A percentile compares a stretch with the other conserved stretches of the same genome.
Conservation (phyloP, 2,888 invertebrate species). For the Nowickia ferox region DNA sequence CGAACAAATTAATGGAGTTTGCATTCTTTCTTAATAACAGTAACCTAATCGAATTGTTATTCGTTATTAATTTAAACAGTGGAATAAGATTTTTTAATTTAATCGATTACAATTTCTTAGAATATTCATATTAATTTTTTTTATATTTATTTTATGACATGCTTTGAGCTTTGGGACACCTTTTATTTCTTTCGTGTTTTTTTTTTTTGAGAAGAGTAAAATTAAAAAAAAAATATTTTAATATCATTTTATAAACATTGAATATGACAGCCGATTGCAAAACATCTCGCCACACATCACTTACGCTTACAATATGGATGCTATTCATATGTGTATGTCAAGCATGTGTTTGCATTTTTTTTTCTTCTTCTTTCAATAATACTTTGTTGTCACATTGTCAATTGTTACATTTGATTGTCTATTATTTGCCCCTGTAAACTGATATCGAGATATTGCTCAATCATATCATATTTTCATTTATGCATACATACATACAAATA, state of each 20-base stretch:
- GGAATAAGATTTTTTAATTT: too few relatives aligned
- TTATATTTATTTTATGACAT: too few relatives aligned
- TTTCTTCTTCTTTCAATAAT: not conserved
- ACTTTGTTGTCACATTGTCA: slow-evolving; percentile 32
- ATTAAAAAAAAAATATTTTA: slow-evolving; percentile 11
- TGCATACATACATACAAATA: too few relatives aligned
- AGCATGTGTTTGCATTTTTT: not conserved
- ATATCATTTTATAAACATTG: slow-evolving; percentile 35
- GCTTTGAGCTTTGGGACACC: too few relatives aligned
- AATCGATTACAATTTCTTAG: too few relatives aligned
- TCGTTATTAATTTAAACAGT: too few relatives aligned
- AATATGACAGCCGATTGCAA: slow-evolving; percentile 59
- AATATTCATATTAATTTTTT: too few relatives aligned
- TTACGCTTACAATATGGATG: slow-evolving; percentile 17
- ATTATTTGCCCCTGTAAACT: slow-evolving; percentile 31
- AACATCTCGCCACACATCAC: slow-evolving; percentile 35
- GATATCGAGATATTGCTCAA: slow-evolving; percentile 43
- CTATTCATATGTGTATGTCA: not conserved
- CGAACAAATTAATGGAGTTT: too few relatives aligned
- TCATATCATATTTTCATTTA: slow-evolving; percentile 58
- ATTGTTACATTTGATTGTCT: slow-evolving; percentile 31
- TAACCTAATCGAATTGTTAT: too few relatives aligned
- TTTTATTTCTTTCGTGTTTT: too few relatives aligned
- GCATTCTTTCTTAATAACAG: too few relatives aligned
- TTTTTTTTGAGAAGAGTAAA: not conserved